Evolutionary conservation across 2,888 invertebrate genomes (phyloP).

Genomic region (Allophyes oxyacanthae): DNA sequence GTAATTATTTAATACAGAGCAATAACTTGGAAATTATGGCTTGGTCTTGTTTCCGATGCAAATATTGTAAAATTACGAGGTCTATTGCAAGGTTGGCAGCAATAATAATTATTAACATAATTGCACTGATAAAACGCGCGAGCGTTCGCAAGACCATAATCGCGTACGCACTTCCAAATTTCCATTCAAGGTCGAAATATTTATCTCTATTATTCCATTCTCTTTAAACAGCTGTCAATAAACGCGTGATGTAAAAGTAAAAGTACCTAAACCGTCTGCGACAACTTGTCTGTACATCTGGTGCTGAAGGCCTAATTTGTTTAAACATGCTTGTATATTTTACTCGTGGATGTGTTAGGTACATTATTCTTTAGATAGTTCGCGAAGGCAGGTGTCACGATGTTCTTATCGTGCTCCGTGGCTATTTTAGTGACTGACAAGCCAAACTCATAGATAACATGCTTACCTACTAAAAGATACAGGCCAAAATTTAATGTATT

Average conservation of each 20-base stretch:
- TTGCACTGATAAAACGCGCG: slow-evolving; percentile 16
- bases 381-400: slow-evolving; percentile 60
- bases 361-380: slow-evolving; percentile 46
- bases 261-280: slow-evolving; percentile 31
- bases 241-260: slow-evolving; percentile 21
- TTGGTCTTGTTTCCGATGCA: too few relatives aligned
- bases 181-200: slow-evolving; percentile 38
- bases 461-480: slow-evolving; percentile 45
- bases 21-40: too few relatives aligned
- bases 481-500: slow-evolving; percentile 27
- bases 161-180: slow-evolving; percentile 31
- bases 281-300: slow-evolving; percentile 27
- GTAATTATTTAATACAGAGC: too few relatives aligned
- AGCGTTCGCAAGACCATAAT: slow-evolving; percentile 12
- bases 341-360: slow-evolving; percentile 30
- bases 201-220: slow-evolving; percentile 28
- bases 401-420: slow-evolving; percentile 56
- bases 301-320: slow-evolving; percentile 44
- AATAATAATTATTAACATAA: neutral
- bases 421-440: slow-evolving; percentile 65
- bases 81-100: neutral
- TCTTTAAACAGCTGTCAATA: slow-evolving; percentile 49
- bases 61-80: too few relatives aligned
- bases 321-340: slow-evolving; percentile 33
- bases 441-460: slow-evolving; percentile 51